Evolutionary conservation across 2,888 invertebrate genomes (phyloP).

Genomic region (Eudasyphora cyanicolor): DNA sequence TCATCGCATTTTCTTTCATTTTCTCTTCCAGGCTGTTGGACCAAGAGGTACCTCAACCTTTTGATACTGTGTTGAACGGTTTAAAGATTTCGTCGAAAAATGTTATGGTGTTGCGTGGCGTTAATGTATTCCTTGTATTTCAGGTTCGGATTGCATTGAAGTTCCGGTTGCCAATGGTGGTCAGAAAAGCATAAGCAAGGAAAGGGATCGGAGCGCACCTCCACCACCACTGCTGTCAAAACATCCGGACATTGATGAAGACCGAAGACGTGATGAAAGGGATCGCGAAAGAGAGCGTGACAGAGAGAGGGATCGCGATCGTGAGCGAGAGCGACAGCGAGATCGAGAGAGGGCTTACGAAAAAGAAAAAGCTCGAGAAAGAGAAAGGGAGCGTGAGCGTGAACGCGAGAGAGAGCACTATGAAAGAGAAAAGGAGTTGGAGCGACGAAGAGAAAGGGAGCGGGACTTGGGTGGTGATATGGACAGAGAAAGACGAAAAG

Average conservation of each 20-base stretch:
- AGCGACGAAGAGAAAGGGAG: constrained; percentile 62
- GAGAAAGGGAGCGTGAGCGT: constrained; percentile 63
- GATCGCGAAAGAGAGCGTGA: constrained; percentile 65
- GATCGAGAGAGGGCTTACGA: constrained; percentile 61
- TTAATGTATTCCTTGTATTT: constrained; percentile 67
- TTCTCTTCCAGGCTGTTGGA: constrained; percentile 68
- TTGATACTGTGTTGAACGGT: constrained; percentile 51
- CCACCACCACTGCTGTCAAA: constrained; percentile 74
- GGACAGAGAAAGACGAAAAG: constrained; percentile 63
- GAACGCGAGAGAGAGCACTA: constrained; percentile 61
- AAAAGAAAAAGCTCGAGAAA: constrained; percentile 54
- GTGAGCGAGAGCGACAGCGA: constrained; percentile 60
- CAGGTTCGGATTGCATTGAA: constrained; percentile 80
- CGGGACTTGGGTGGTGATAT: constrained; percentile 59
- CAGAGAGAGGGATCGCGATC: constrained; percentile 58
- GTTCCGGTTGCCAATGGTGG: constrained; percentile 73
- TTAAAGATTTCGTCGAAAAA: constrained; percentile 48
- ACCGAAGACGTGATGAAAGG: constrained; percentile 65
- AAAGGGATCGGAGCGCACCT: constrained; percentile 69
- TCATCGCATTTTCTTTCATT: constrained; percentile 73
- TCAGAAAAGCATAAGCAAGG: constrained; percentile 54
- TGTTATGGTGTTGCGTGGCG: constrained; percentile 16
- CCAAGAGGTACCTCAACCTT: constrained; percentile 48
- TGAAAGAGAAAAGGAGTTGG: constrained; percentile 65
- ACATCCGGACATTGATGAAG: constrained; percentile 69